Base-by-base conservation (phyloP, 2,888 invertebrate genomes). In the Dascillus cervinus region DNA sequence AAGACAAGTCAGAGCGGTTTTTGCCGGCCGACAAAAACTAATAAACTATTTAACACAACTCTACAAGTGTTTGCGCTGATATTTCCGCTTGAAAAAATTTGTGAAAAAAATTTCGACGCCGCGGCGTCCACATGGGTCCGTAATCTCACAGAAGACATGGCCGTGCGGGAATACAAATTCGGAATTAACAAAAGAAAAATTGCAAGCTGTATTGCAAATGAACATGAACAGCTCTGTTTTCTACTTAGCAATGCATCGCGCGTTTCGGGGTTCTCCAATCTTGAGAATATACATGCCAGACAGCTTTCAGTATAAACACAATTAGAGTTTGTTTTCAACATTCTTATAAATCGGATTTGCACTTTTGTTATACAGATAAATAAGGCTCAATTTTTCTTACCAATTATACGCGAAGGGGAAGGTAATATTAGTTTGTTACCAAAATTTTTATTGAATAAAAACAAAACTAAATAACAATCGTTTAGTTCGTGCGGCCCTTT, bases 251-350 rank as follows among this genome's bases (percentile, higher is more conserved):
- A 58, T 59, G 56, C 57, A 48, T 41, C 46, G 43, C 52, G 50
- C 56, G 56, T 57, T 46, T 33, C 34, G 41, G 38, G 44, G 44
- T 50, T 44, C 53, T 53, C 49, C 55, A 52, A 55, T 54, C 56
- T 52, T 45, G 41, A 43, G 45, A 53, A 55, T 56, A 53, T 56
- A 56, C 52, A 55, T 54, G 49, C 52, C 49, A 49, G n/a, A n/a
- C n/a, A n/a, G 49, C 49, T 51, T 49, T 50, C 47, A 48, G 52
- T 51, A 50, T 55, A 58, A 61, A 61, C 55, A 58, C 56, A 60
- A 60, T 61, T 60, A 61, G 58, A 49, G 51, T 55, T 56, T 56
- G 55, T 57, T 58, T 55, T 55, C 54, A 57, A 56, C 55, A 53
- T 58, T 56, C 52, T 50, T 54, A 58, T 59, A 58, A 60, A 59